Evolutionary conservation across 2,113 vertebrate genomes (phyloP).

Genomic region (Eleginops maclovinus): DNA sequence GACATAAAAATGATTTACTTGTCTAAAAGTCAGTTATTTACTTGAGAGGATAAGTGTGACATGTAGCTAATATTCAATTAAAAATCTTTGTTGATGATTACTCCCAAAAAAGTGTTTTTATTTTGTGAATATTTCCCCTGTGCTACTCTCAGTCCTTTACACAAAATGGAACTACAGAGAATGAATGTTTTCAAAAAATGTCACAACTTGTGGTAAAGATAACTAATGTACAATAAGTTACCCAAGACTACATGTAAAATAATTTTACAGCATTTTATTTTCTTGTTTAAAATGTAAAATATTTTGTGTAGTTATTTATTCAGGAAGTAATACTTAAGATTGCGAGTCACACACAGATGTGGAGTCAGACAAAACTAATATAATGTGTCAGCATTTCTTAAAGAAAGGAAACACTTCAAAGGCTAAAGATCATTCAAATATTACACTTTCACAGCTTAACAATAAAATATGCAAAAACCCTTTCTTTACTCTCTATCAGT

Average conservation of each 20-base stretch:
- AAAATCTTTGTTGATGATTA: neutral
- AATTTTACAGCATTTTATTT: neutral
- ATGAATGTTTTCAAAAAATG: neutral
- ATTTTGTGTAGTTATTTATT: neutral
- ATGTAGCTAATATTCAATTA: neutral
- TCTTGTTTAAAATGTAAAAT: neutral
- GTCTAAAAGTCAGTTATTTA: neutral
- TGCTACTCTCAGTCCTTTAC: neutral
- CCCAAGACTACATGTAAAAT: too few relatives aligned
- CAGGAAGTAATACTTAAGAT: neutral
- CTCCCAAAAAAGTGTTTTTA: too few relatives aligned
- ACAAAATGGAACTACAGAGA: neutral
- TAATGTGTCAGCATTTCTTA: neutral
- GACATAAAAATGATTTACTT: conserved; percentile 46
- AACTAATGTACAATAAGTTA: neutral
- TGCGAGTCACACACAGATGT: neutral
- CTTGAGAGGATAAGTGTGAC: neutral
- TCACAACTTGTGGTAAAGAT: neutral
- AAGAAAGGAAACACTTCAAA: neutral
- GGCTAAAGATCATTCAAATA: neutral
- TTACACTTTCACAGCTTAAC: neutral
- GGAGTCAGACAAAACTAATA: neutral
- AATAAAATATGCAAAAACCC: neutral
- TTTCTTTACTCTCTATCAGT: neutral
- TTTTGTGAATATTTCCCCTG: neutral